Conservation (phyloP, 2,797 vertebrate genomes). For the Vultur gryphus region DNA sequence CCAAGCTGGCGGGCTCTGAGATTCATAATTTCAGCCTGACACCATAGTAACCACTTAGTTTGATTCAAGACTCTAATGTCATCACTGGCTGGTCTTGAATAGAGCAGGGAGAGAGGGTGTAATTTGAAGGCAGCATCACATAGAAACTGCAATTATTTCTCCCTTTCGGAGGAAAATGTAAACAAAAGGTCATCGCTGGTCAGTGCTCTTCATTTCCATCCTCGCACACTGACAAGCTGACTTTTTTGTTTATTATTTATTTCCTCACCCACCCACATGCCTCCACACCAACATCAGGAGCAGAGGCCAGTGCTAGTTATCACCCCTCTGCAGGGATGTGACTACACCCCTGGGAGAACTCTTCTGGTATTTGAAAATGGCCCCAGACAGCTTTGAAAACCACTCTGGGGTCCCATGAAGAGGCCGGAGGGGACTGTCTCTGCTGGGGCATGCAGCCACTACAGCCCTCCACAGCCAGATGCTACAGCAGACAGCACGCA, state of each 20-base stretch:
- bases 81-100: constrained; percentile 73
- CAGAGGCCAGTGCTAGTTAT: background rate
- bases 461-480: background rate
- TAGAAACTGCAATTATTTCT: constrained; percentile 72
- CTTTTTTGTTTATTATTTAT: constrained; percentile 60
- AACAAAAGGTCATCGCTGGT: constrained; percentile 72
- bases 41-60: constrained; percentile 80
- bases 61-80: constrained; percentile 77
- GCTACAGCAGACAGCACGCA: background rate
- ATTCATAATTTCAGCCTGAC: constrained; percentile 78
- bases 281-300: background rate
- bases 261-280: background rate
- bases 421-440: background rate
- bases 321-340: background rate
- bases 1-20: constrained; percentile 58
- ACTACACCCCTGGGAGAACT: background rate
- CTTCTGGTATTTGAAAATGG: background rate
- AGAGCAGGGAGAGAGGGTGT: constrained; percentile 55
- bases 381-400: background rate
- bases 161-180: constrained; percentile 70
- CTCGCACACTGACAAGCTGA: constrained; percentile 48
- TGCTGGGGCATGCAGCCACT: background rate
- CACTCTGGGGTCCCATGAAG: background rate
- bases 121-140: constrained; percentile 68
- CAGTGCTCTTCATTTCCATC: constrained; percentile 63